phyloP scores from a whole-genome alignment of 2,797 vertebrate species.

The Diplodus puntazzo region DNA sequence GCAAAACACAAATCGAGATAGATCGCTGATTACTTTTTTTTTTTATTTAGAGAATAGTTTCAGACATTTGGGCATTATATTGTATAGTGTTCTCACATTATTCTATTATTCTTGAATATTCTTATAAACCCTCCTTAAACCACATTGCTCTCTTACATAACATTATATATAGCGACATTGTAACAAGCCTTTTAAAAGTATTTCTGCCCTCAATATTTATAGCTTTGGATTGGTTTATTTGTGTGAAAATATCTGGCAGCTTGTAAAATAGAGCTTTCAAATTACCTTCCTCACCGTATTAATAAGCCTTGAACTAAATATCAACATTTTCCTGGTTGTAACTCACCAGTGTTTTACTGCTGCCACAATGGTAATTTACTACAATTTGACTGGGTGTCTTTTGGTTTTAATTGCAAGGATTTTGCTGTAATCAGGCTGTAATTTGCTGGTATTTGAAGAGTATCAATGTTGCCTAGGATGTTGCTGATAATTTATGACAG shows the following conservation, averaged over 20 bases:
- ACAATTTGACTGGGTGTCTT: conserved; percentile 50
- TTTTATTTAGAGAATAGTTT: not conserved
- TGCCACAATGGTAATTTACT: conserved; percentile 46
- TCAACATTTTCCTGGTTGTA: conserved; percentile 50
- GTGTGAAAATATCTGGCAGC: conserved; percentile 21
- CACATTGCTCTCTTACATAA: not conserved
- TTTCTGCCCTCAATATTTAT: conserved; percentile 3
- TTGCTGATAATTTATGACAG: conserved; percentile 55
- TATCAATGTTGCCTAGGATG: conserved; percentile 52
- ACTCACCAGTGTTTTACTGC: conserved; percentile 41
- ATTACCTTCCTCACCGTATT: conserved; percentile 34
- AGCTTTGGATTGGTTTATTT: conserved; percentile 8
- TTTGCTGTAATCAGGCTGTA: conserved; percentile 55
- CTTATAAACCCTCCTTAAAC: not conserved
- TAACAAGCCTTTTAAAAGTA: not conserved
- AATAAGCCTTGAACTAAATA: conserved; percentile 55
- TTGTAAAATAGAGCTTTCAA: conserved; percentile 44
- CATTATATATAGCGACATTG: not conserved
- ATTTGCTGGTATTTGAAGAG: conserved; percentile 59
- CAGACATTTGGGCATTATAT: not conserved
- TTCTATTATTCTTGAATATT: not conserved
- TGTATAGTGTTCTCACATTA: too few relatives aligned
- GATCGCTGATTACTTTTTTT: not conserved
- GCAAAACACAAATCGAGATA: not conserved
- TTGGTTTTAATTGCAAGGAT: conserved; percentile 75